These are phyloP conservation scores for Montipora cactus DNA, from an alignment of 64 coral and sea anemone species.

Conservation along the genomic window DNA sequence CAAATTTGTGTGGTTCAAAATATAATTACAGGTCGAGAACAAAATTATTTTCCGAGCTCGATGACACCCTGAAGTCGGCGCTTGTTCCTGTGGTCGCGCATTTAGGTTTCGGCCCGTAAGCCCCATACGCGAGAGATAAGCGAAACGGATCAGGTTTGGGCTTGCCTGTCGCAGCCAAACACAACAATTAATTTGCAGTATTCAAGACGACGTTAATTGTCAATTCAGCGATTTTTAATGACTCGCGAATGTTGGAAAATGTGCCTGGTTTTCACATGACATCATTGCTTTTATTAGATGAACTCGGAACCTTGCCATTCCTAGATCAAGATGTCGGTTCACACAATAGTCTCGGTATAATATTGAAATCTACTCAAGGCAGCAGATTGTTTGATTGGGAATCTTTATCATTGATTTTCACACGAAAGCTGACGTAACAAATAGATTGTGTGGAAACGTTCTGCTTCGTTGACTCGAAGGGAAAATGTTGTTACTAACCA, in stretches of 20 bases:
- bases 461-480: conserved; percentile 17
- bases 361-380: not conserved
- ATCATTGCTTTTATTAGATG: conserved; percentile 13
- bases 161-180: not conserved
- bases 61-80: not conserved
- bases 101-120: not conserved
- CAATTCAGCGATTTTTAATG: not conserved
- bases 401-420: not conserved
- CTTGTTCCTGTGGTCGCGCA: not conserved
- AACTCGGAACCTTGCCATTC: not conserved
- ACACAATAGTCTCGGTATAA: not conserved
- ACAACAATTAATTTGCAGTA: not conserved
- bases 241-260: not conserved
- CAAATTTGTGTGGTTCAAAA: not conserved
- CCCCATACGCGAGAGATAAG: not conserved
- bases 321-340: not conserved
- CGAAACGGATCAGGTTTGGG: not conserved
- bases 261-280: conserved; percentile 27
- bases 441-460: not conserved
- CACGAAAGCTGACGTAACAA: not conserved
- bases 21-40: not conserved
- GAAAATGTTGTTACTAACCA: not conserved
- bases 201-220: not conserved
- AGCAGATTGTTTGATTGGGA: not conserved
- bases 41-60: not conserved